Percentiles rank a stretch among this genome's conserved stretches.
Evolutionary conservation across 2,888 invertebrate species (phyloP).

Genomic region (Auanema freiburgensis): DNA sequence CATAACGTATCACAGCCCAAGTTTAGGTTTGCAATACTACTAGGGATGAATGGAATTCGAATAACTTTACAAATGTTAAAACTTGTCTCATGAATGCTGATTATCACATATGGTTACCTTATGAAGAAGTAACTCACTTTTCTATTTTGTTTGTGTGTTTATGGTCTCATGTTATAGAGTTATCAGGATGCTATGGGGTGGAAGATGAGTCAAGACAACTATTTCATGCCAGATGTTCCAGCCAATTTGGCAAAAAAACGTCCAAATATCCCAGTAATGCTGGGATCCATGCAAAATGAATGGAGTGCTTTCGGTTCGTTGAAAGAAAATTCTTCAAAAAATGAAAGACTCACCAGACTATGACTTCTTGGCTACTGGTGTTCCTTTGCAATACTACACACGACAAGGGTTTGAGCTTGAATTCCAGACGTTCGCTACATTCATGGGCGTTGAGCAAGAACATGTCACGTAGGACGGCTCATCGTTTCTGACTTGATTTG

Average conservation of each 20-base stretch:
- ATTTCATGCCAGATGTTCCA: constrained; percentile 15
- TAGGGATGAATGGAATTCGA: neutral
- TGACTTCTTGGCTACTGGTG: constrained; percentile 3
- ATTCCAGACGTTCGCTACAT: neutral
- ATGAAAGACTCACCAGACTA: neutral
- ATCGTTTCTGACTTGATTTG: neutral
- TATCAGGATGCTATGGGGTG: constrained; percentile 13
- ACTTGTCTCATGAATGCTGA: constrained; percentile 8
- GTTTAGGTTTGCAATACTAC: constrained; percentile 14
- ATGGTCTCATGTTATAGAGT: neutral
- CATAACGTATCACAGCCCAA: neutral
- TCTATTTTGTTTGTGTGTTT: neutral
- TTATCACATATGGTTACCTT: constrained; percentile 1
- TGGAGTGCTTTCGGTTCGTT: constrained; percentile 6
- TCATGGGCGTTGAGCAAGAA: neutral
- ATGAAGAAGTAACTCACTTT: neutral
- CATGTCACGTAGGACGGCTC: neutral
- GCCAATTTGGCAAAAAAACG: constrained; percentile 9
- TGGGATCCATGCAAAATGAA: constrained; percentile 9
- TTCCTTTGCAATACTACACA: neutral
- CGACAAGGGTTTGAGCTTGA: neutral
- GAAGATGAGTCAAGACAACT: constrained; percentile 16
- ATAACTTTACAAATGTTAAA: constrained; percentile 4
- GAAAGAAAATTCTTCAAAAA: neutral
- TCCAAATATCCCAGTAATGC: constrained; percentile 12